Evolutionary conservation across 30 jellyfish, hydroid and myxozoan genomes (phyloP).

Genomic region (Chrysaora quinquecirrha): DNA sequence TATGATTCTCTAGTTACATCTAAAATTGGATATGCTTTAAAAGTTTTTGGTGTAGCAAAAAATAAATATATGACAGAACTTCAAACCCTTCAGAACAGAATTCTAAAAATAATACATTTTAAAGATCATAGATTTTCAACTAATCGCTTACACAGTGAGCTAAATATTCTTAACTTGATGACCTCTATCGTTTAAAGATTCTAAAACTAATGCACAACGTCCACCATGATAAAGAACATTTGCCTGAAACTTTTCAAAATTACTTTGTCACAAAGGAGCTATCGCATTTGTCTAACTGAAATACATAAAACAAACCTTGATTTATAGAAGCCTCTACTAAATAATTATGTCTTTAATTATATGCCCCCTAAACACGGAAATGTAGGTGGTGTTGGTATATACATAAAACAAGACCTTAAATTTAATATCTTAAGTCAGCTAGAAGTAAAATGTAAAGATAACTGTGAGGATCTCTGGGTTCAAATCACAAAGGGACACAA

Average conservation of each 20-base stretch:
- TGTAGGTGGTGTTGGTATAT: conserved; percentile 17
- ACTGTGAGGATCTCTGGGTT: too few relatives aligned
- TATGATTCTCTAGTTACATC: neutral
- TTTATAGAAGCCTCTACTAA: too few relatives aligned
- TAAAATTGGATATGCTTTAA: neutral
- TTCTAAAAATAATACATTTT: too few relatives aligned
- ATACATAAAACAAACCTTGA: too few relatives aligned
- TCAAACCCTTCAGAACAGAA: neutral
- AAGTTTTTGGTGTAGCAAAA: neutral
- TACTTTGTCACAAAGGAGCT: too few relatives aligned
- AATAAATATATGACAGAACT: too few relatives aligned
- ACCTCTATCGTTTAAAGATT: neutral
- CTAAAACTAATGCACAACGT: too few relatives aligned
- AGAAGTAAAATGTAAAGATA: conserved; percentile 3
- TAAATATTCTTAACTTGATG: neutral
- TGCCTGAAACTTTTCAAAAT: too few relatives aligned
- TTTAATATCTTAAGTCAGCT: neutral
- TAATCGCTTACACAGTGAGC: neutral
- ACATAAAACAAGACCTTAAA: conserved; percentile 3
- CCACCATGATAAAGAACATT: too few relatives aligned
- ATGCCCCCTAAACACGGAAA: conserved; percentile 3
- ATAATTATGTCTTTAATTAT: neutral
- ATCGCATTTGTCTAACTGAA: too few relatives aligned
- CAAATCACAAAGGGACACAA: too few relatives aligned
- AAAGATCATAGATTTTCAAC: neutral